A percentile compares a stretch with the other conserved stretches of the same genome.
These are phyloP conservation scores for Takifugu bimaculatus DNA, from an alignment of 2,113 vertebrate species.

Conservation along the genomic window DNA sequence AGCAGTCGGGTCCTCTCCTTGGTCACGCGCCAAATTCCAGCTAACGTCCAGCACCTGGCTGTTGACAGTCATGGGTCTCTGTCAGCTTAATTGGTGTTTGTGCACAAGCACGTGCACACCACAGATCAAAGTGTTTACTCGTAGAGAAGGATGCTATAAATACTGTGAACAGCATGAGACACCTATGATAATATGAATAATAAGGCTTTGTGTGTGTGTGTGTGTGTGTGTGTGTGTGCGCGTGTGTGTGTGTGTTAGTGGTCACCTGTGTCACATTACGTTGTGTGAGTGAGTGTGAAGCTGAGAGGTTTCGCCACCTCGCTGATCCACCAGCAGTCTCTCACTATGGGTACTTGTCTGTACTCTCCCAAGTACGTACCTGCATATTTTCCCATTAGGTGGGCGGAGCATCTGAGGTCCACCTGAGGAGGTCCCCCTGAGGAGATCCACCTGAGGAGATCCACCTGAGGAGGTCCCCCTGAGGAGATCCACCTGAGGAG, in stretches of 20 bases:
- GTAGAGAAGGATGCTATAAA: slow-evolving; percentile 45
- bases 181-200: slow-evolving; percentile 38
- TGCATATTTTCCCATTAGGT: no score
- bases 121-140: slow-evolving; percentile 9
- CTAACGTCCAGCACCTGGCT: slow-evolving; percentile 43
- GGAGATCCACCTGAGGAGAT: no score
- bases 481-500: no score
- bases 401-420: no score
- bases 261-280: background rate
- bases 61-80: slow-evolving; percentile 45
- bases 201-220: slow-evolving; percentile 31
- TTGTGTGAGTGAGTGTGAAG: slow-evolving; percentile 51
- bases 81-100: slow-evolving; percentile 41
- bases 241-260: slow-evolving; percentile 5
- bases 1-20: slow-evolving; percentile 20
- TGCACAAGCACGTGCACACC: slow-evolving; percentile 5
- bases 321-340: slow-evolving; percentile 7
- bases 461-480: no score
- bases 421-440: no score
- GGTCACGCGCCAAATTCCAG: slow-evolving; percentile 45
- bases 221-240: slow-evolving; percentile 26
- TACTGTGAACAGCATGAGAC: slow-evolving; percentile 26
- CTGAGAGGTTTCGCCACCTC: slow-evolving; percentile 62
- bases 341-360: no score
- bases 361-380: no score